Conservation (phyloP, 2,888 invertebrate species). For the Platerodrilus igneus region DNA sequence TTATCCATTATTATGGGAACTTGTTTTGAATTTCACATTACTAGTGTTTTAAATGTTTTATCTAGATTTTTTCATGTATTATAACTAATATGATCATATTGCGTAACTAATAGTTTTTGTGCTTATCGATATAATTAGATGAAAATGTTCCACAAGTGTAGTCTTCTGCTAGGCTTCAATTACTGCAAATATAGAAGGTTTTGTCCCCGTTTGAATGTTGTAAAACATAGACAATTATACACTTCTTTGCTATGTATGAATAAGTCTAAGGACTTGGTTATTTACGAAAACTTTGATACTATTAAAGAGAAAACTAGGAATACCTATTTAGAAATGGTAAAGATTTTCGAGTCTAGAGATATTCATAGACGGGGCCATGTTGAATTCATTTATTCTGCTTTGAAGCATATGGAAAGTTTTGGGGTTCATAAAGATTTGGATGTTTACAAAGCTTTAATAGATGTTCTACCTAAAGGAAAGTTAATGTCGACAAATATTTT, state of each 20-base stretch:
- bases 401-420: constrained; percentile 84
- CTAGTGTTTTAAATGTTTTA: too few species aligned
- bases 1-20: too few species aligned
- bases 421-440: constrained; percentile 83
- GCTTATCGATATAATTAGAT: too few species aligned
- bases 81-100: too few species aligned
- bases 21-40: too few species aligned
- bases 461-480: constrained; percentile 84
- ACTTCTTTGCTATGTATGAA: not conserved
- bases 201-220: constrained; percentile 4
- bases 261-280: constrained; percentile 23
- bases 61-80: too few species aligned
- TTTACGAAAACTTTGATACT: constrained; percentile 51
- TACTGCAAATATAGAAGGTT: constrained; percentile 15
- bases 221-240: constrained; percentile 7
- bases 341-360: constrained; percentile 66
- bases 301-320: constrained; percentile 59
- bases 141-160: too few species aligned
- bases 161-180: too few species aligned
- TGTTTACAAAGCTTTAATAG: constrained; percentile 78
- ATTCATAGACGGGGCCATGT: constrained; percentile 78
- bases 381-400: constrained; percentile 88
- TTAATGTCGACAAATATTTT: constrained; percentile 78
- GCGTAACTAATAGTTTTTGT: too few species aligned
- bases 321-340: constrained; percentile 67